Base-by-base conservation (phyloP, 2,888 invertebrate species). In the Tachina grossa region DNA sequence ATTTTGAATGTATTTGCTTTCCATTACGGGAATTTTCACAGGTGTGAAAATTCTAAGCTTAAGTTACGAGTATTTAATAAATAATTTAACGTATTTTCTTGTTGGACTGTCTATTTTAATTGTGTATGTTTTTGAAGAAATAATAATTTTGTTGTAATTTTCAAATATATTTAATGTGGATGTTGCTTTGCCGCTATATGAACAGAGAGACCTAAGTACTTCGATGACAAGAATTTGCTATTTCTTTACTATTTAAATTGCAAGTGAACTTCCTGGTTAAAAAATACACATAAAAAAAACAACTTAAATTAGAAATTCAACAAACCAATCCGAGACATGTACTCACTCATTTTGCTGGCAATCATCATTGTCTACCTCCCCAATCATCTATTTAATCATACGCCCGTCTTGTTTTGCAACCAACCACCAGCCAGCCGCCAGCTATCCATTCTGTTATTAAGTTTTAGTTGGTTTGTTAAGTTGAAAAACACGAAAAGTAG, bases 301-400 rank as follows among this genome's bases (percentile, higher is more conserved):
- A 61, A 41, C 75, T 59, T 39, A 39, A 63, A 74, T 72, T 69
- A 87, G 74, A 75, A 65, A 87, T 72, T 45, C 69, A 82, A 53
- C 45, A 71, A 87, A 63, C 72, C 14, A 76, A 61, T 41, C 41
- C 63, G 51, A 31, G 31, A 68, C 61, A 74, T 45, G 22, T 59
- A 31, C 14, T 19, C 45, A 10, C 22, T 61, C 63, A 55, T 49
- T 69, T 13, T 39, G 13, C 8, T 49, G 14, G 63, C 19, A 47
- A 61, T 55, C 66, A 59, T 31, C 61, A 66, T 57, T n/a, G 45
- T 43, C 16, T 9, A 4, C 49, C 22, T 47, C 49, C 9, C 10
- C 65, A 47, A n/a, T 57, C 66, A 80, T 22, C 13, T 66, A 71
- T 49, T 43, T 51, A 79, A 47, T 53, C 76, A 74, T 66, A n/a